These are phyloP conservation scores for Lithophane leautieri DNA, from an alignment of 2,888 invertebrate species.

Conservation along the genomic window DNA sequence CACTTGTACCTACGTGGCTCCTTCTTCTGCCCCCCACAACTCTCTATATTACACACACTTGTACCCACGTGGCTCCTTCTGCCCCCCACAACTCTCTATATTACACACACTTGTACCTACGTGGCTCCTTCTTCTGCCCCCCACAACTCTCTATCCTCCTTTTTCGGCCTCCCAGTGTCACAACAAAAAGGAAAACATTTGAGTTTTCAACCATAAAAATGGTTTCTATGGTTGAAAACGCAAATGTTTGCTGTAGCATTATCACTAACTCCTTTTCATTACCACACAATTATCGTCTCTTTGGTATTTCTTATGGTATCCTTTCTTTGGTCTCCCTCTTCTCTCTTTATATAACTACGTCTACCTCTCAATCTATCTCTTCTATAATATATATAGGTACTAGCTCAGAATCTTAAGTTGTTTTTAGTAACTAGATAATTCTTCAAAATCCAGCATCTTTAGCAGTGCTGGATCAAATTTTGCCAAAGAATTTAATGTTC, in stretches of 20 bases:
- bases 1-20: too few relatives aligned
- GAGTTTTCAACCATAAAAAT: too few relatives aligned
- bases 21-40: too few relatives aligned
- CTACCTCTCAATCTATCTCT: not conserved
- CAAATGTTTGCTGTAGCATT: not conserved
- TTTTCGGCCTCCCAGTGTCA: not conserved
- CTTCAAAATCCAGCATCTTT: not conserved
- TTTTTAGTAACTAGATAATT: not conserved
- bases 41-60: too few relatives aligned
- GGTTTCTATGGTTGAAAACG: not conserved
- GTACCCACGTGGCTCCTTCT: too few relatives aligned
- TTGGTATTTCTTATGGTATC: too few relatives aligned
- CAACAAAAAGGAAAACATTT: too few relatives aligned
- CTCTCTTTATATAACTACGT: not conserved
- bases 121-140: too few relatives aligned
- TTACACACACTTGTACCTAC: too few relatives aligned
- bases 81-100: too few relatives aligned
- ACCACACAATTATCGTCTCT: not conserved
- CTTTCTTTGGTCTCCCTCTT: not conserved
- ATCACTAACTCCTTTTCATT: not conserved
- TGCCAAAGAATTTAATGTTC: not conserved
- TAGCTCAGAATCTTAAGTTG: not conserved
- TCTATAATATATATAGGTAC: too few relatives aligned
- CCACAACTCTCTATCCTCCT: too few relatives aligned
- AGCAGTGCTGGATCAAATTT: not conserved